These are phyloP conservation scores for Cetonia aurata DNA, from an alignment of 2,888 invertebrate species.

Conservation along the genomic window DNA sequence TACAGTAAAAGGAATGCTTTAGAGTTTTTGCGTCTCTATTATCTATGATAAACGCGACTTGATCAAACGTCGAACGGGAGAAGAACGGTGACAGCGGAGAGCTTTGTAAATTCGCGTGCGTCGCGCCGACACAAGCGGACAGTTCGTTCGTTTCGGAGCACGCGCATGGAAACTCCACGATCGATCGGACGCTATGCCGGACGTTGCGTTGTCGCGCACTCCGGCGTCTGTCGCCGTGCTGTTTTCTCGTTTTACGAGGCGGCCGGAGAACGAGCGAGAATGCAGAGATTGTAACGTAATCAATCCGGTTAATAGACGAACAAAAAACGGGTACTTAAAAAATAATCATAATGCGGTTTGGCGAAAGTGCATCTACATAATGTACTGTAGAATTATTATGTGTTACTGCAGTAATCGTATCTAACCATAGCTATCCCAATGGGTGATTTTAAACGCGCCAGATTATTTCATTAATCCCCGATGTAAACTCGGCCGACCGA, in stretches of 20 bases:
- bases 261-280: neutral
- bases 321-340: neutral
- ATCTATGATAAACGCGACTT: neutral
- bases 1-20: neutral
- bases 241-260: neutral
- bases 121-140: constrained; percentile 22
- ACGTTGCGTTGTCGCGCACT: constrained; percentile 18
- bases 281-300: neutral
- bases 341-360: no score
- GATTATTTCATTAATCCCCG: no score
- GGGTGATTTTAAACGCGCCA: no score
- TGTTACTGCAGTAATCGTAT: no score
- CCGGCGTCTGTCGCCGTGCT: constrained; percentile 9
- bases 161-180: constrained; percentile 24
- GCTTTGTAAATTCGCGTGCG: constrained; percentile 38
- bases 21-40: neutral
- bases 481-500: no score
- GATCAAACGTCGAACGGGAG: constrained; percentile 26
- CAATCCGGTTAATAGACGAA: neutral
- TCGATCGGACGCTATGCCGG: constrained; percentile 34
- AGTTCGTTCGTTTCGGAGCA: constrained; percentile 19
- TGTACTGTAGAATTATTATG: no score
- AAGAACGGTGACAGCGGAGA: constrained; percentile 22
- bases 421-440: no score
- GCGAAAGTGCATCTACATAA: no score